These are phyloP conservation scores for Lamprologus sp. DNA, from an alignment of 2,113 vertebrate genomes.

Conservation along the genomic window DNA sequence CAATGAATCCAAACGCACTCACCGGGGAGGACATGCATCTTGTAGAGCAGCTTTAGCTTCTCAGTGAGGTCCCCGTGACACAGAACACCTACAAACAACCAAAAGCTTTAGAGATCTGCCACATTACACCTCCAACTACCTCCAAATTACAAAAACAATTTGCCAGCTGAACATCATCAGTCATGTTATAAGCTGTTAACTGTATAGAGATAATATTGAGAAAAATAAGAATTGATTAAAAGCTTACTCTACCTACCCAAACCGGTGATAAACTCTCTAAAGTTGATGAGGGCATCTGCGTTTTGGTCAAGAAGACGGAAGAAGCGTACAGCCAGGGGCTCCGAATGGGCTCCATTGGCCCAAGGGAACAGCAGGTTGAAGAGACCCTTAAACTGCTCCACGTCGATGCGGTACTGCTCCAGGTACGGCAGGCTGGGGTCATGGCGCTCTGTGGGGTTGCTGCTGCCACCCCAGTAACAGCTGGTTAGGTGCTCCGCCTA, in stretches of 20 bases:
- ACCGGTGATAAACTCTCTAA: constrained; percentile 89
- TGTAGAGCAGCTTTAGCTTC: constrained; percentile 93
- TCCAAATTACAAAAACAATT: neutral
- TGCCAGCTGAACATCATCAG: neutral
- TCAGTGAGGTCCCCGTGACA: constrained; percentile 92
- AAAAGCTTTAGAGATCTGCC: neutral
- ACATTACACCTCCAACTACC: neutral
- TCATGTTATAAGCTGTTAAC: neutral
- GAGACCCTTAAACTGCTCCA: constrained; percentile 93
- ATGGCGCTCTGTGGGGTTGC: constrained; percentile 85
- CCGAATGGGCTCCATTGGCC: constrained; percentile 84
- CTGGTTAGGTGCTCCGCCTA: constrained; percentile 96
- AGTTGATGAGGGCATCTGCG: constrained; percentile 90
- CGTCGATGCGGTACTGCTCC: constrained; percentile 96
- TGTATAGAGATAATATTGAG: neutral
- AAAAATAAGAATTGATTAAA: neutral
- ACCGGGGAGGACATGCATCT: constrained; percentile 94
- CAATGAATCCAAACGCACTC: constrained; percentile 31
- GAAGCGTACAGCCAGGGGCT: constrained; percentile 80
- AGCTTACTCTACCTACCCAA: constrained; percentile 74
- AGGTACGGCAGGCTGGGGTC: constrained; percentile 97
- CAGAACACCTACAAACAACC: constrained; percentile 75
- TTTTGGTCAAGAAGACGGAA: constrained; percentile 91
- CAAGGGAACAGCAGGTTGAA: constrained; percentile 89
- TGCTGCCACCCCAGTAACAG: constrained; percentile 97